These are phyloP conservation scores for Eilema griseolum DNA, from an alignment of 2,888 invertebrate species.

Conservation along the genomic window DNA sequence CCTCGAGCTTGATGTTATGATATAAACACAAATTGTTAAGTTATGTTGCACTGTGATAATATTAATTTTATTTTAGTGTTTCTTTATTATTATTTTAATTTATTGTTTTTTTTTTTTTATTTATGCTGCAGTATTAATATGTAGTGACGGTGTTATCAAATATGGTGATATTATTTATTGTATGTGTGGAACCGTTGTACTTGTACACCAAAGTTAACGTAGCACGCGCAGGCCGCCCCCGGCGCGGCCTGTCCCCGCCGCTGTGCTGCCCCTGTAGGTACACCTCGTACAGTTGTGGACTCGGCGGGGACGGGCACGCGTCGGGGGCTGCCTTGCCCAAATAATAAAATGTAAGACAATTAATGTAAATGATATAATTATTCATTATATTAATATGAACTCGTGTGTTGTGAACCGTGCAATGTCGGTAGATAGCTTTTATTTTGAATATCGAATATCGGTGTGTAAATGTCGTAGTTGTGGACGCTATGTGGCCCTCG, in stretches of 20 bases:
- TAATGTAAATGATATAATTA: not conserved
- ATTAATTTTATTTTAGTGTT: constrained; percentile 49
- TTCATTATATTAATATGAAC: not conserved
- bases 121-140: constrained; percentile 14
- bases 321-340: not conserved
- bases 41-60: constrained; percentile 62
- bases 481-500: not conserved
- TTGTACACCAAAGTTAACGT: constrained; percentile 1
- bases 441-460: not conserved
- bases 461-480: not conserved
- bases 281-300: no score
- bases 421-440: constrained; percentile 9
- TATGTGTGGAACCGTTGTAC: not conserved
- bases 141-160: constrained; percentile 27
- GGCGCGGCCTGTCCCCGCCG: not conserved
- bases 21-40: constrained; percentile 44
- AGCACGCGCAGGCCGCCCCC: not conserved
- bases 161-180: constrained; percentile 9
- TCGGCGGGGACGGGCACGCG: not conserved
- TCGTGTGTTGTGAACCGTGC: constrained; percentile 8
- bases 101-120: constrained; percentile 40
- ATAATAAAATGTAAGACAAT: constrained; percentile 1
- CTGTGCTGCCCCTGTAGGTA: no score
- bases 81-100: constrained; percentile 41
- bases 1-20: constrained; percentile 3